Evolutionary conservation across 2,113 vertebrate species (phyloP).

Genomic region (Cebidichthys violaceus): DNA sequence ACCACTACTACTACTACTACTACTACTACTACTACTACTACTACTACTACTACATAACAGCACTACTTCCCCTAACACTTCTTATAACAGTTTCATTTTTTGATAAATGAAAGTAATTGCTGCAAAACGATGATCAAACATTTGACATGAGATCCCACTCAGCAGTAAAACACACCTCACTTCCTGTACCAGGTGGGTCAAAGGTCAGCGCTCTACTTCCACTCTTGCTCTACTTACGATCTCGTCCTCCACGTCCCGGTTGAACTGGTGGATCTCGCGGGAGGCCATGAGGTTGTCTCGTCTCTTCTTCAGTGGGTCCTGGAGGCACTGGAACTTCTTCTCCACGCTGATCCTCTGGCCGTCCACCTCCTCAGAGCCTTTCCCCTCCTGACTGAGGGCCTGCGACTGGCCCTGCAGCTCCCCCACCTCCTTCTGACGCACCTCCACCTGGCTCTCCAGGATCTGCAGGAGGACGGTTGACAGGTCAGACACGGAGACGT

Average conservation of each 20-base stretch:
- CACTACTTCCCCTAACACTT: background rate
- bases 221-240: constrained; percentile 86
- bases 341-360: constrained; percentile 91
- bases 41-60: background rate
- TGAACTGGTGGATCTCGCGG: constrained; percentile 96
- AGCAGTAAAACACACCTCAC: background rate
- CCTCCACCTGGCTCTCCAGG: constrained; percentile 96
- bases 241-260: constrained; percentile 94
- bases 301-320: constrained; percentile 90
- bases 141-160: background rate
- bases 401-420: constrained; percentile 87
- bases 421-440: constrained; percentile 93
- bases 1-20: background rate
- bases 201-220: background rate
- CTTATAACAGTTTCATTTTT: too few species aligned
- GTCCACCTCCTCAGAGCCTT: constrained; percentile 95
- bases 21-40: background rate
- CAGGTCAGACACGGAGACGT: background rate
- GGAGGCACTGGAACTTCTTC: constrained; percentile 89
- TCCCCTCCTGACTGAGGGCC: constrained; percentile 94
- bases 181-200: background rate
- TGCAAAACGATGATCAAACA: too few species aligned
- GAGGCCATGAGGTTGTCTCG: constrained; percentile 93
- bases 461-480: constrained; percentile 79
- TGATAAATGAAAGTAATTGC: too few species aligned